Percentiles rank a stretch among this genome's conserved stretches.
These are phyloP conservation scores for Amitus sp. DNA, from an alignment of 2,888 invertebrate genomes.

Conservation along the genomic window DNA sequence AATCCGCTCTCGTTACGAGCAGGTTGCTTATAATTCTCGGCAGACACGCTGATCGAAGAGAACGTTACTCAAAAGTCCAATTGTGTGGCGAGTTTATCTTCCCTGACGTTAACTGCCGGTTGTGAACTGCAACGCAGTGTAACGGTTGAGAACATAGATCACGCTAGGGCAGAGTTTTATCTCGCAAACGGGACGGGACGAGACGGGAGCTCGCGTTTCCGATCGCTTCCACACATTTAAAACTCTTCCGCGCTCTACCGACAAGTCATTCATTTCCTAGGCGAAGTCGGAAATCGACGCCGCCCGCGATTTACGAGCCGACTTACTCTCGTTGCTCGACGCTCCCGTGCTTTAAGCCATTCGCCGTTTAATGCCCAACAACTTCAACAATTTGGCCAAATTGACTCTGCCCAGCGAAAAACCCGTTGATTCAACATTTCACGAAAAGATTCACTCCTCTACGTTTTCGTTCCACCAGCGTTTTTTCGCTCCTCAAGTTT, in stretches of 20 bases:
- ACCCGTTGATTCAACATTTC: too few species aligned
- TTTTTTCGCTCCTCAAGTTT: too few species aligned
- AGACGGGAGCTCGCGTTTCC: conserved; percentile 12
- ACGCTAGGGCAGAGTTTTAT: conserved; percentile 29
- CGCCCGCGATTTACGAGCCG: conserved; percentile 35
- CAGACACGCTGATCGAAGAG: conserved; percentile 5
- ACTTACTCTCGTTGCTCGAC: background rate
- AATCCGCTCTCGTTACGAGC: conserved; percentile 30
- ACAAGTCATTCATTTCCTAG: conserved; percentile 36
- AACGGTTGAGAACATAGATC: conserved; percentile 32
- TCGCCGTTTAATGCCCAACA: conserved; percentile 5
- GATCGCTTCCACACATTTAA: conserved; percentile 7
- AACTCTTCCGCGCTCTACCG: conserved; percentile 5
- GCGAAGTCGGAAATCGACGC: conserved; percentile 39
- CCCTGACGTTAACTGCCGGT: conserved; percentile 32
- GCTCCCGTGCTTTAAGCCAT: too few species aligned
- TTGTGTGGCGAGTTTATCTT: conserved; percentile 28
- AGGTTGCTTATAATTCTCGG: conserved; percentile 9
- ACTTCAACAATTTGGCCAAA: too few species aligned
- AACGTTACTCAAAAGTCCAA: conserved; percentile 37
- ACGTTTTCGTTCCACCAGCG: too few species aligned
- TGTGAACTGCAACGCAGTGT: conserved; percentile 17
- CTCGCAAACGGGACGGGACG: conserved; percentile 19
- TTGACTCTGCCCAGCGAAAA: too few species aligned
- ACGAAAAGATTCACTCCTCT: too few species aligned